These are phyloP conservation scores for Planiliza haematocheilus DNA, from an alignment of 2,113 vertebrate species.

Conservation along the genomic window DNA sequence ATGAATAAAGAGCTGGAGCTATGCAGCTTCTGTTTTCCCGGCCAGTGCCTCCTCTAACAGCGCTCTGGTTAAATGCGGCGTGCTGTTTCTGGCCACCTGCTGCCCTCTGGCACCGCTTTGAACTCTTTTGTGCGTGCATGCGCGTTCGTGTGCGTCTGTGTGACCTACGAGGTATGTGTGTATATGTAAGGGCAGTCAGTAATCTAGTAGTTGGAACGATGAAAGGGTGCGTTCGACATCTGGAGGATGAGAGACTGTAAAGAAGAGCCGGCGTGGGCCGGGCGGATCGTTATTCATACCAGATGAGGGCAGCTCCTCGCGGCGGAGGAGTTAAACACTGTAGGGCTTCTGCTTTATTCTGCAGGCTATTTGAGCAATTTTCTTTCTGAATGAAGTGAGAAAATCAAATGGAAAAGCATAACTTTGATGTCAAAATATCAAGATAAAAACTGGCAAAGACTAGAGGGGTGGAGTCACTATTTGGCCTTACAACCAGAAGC, in stretches of 20 bases:
- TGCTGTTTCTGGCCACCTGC: constrained; percentile 67
- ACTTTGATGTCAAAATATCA: too few relatives aligned
- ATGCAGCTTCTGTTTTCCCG: constrained; percentile 24
- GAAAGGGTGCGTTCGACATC: constrained; percentile 64
- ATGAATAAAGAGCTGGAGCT: too few relatives aligned
- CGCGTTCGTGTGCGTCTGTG: constrained; percentile 23
- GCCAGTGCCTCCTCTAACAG: neutral
- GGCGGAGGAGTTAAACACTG: constrained; percentile 13
- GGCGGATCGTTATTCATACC: constrained; percentile 66
- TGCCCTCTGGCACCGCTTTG: constrained; percentile 64
- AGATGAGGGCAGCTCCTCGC: constrained; percentile 58
- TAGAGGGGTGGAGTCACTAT: too few relatives aligned
- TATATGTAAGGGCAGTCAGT: constrained; percentile 56
- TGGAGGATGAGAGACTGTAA: constrained; percentile 55
- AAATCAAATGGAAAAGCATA: too few relatives aligned
- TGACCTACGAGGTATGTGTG: constrained; percentile 32
- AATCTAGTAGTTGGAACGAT: constrained; percentile 62
- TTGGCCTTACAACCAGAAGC: too few relatives aligned
- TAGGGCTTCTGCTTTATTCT: neutral
- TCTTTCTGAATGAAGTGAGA: too few relatives aligned
- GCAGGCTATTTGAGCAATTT: too few relatives aligned
- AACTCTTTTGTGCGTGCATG: constrained; percentile 36
- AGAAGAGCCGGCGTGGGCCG: constrained; percentile 45
- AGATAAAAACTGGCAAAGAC: too few relatives aligned
- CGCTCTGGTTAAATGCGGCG: constrained; percentile 1